phyloP scores from a whole-genome alignment of 2,888 invertebrate species.

The Pherbina coryleti region DNA sequence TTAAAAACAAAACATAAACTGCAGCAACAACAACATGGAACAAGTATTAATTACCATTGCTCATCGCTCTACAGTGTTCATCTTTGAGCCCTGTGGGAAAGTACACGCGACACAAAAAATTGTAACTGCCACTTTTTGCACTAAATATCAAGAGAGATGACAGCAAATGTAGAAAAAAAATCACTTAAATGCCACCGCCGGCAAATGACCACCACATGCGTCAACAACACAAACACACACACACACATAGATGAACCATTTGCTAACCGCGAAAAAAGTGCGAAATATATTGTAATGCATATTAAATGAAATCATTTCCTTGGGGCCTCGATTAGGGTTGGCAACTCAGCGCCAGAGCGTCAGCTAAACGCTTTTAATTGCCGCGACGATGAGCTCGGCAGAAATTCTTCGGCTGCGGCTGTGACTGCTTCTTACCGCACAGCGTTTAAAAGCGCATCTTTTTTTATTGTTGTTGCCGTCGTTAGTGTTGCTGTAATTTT shows the following conservation, averaged over 20 bases:
- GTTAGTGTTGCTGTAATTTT: constrained; percentile 56
- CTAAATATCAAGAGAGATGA: background rate
- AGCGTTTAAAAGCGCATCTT: background rate
- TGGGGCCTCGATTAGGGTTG: constrained; percentile 19
- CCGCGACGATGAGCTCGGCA: constrained; percentile 35
- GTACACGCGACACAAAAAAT: constrained; percentile 37
- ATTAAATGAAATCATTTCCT: constrained; percentile 44
- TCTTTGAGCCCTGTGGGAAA: constrained; percentile 26
- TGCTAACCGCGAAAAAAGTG: background rate
- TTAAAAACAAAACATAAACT: background rate
- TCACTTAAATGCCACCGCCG: constrained; percentile 57
- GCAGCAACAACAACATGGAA: background rate
- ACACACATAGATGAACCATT: background rate
- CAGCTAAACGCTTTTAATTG: constrained; percentile 41
- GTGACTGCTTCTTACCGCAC: background rate
- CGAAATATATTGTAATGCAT: constrained; percentile 34
- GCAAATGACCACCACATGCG: constrained; percentile 42
- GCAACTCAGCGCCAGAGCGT: background rate
- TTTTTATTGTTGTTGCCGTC: constrained; percentile 48
- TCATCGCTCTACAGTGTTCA: background rate
- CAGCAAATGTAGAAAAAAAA: constrained; percentile 48
- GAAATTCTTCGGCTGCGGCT: constrained; percentile 46
- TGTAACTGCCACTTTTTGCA: constrained; percentile 1
- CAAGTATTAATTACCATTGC: constrained; percentile 11
- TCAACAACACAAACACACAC: background rate